These are phyloP conservation scores for Adoxophyes honmai DNA, from an alignment of 1,140 invertebrate genomes.

Conservation along the genomic window DNA sequence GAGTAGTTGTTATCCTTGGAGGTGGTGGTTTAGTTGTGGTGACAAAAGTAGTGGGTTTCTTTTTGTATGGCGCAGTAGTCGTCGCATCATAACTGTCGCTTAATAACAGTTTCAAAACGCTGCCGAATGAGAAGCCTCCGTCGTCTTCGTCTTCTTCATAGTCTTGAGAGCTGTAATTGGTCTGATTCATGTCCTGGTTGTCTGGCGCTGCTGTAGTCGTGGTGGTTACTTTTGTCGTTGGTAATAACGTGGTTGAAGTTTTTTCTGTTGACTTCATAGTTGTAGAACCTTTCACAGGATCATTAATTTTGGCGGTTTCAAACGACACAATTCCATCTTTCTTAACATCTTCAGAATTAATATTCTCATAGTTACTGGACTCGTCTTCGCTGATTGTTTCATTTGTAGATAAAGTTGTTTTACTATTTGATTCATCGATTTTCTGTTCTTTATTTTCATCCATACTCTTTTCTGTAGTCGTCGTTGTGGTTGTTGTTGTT, in stretches of 20 bases:
- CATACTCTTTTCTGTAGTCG: conserved; percentile 16
- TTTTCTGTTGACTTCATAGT: conserved; percentile 20
- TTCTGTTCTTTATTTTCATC: neutral
- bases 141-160: conserved; percentile 68
- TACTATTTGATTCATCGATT: neutral
- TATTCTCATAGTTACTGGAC: neutral
- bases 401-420: neutral
- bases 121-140: conserved; percentile 78
- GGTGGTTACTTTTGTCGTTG: conserved; percentile 28
- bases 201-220: conserved; percentile 21
- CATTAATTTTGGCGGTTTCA: neutral
- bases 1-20: conserved; percentile 23
- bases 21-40: conserved; percentile 29
- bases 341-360: neutral
- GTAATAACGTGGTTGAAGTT: conserved; percentile 24
- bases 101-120: conserved; percentile 77
- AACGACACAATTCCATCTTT: neutral
- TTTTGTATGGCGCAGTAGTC: conserved; percentile 31
- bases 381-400: neutral
- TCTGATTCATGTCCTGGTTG: conserved; percentile 24
- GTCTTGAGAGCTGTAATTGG: conserved; percentile 30
- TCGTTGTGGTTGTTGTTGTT: conserved; percentile 20
- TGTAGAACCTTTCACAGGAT: conserved; percentile 24
- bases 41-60: conserved; percentile 20
- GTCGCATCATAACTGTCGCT: conserved; percentile 67